Evolutionary conservation across 2,888 invertebrate species (phyloP).

Genomic region (Thera britannica): DNA sequence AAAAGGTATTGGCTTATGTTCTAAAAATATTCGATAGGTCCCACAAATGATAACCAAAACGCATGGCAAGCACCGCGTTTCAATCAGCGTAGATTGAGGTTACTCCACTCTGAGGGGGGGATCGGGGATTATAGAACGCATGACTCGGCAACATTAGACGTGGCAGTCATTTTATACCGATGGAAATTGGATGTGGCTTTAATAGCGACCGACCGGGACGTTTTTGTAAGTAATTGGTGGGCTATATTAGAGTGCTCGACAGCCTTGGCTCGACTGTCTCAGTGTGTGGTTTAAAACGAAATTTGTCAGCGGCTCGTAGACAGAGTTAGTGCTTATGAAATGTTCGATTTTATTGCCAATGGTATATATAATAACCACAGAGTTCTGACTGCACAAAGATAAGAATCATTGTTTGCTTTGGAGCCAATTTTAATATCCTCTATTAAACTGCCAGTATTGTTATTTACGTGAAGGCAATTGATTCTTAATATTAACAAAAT

Average conservation of each 20-base stretch:
- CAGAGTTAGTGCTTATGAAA: constrained; percentile 23
- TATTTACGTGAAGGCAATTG: not conserved
- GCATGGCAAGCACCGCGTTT: constrained; percentile 71
- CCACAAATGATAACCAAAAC: constrained; percentile 51
- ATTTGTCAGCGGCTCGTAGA: constrained; percentile 19
- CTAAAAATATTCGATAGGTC: constrained; percentile 19
- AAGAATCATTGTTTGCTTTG: constrained; percentile 4
- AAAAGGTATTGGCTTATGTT: not conserved
- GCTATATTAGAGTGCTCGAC: constrained; percentile 42
- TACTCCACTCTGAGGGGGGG: constrained; percentile 41
- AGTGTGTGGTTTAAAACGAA: constrained; percentile 23
- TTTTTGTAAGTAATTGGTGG: constrained; percentile 59
- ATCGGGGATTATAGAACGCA: constrained; percentile 69
- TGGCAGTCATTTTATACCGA: constrained; percentile 67
- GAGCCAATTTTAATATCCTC: constrained; percentile 3
- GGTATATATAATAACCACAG: constrained; percentile 10
- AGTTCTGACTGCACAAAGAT: constrained; percentile 11
- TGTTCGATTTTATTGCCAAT: constrained; percentile 21
- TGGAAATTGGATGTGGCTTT: constrained; percentile 71
- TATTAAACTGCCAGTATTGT: not conserved
- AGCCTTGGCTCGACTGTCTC: constrained; percentile 26
- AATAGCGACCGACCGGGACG: constrained; percentile 57
- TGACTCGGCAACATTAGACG: constrained; percentile 75
- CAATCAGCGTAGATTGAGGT: constrained; percentile 77
- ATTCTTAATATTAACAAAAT: too few relatives aligned